Percentiles rank a stretch among this genome's conserved stretches.
Conservation (phyloP, 2,113 vertebrate species). For the Trematomus loennbergii region DNA sequence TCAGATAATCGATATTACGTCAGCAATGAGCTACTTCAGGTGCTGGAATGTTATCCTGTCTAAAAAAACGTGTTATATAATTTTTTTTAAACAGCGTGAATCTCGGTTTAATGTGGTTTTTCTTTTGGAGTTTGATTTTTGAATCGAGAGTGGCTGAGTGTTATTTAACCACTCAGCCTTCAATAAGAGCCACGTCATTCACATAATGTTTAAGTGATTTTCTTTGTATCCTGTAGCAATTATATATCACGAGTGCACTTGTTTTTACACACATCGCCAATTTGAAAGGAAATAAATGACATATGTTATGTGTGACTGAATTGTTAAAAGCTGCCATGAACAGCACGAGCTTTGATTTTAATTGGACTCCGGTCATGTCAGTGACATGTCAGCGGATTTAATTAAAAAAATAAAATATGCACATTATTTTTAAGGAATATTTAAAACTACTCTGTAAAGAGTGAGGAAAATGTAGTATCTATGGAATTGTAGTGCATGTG, state of each 20-base stretch:
- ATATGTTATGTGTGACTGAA: neutral
- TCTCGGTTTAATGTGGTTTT: neutral
- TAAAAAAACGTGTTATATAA: conserved; percentile 8
- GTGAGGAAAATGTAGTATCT: neutral
- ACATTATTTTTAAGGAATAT: neutral
- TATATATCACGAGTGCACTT: too few species aligned
- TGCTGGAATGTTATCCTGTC: neutral
- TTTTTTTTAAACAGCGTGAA: neutral
- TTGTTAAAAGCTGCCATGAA: neutral
- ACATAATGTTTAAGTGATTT: neutral
- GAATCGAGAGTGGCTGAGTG: conserved; percentile 16
- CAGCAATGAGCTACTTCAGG: conserved; percentile 50
- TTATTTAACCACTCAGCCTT: neutral
- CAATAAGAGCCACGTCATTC: neutral
- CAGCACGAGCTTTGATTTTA: neutral
- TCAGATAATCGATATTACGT: conserved; percentile 70
- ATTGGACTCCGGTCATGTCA: neutral
- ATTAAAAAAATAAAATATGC: neutral
- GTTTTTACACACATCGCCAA: too few species aligned
- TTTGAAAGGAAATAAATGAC: too few species aligned
- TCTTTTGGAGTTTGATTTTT: neutral
- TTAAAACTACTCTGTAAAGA: neutral
- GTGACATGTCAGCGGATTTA: too few species aligned
- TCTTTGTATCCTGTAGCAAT: neutral
- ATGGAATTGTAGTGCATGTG: too few species aligned